Evolutionary conservation across 2,113 vertebrate species (phyloP).

Genomic region (Platichthys flesus): DNA sequence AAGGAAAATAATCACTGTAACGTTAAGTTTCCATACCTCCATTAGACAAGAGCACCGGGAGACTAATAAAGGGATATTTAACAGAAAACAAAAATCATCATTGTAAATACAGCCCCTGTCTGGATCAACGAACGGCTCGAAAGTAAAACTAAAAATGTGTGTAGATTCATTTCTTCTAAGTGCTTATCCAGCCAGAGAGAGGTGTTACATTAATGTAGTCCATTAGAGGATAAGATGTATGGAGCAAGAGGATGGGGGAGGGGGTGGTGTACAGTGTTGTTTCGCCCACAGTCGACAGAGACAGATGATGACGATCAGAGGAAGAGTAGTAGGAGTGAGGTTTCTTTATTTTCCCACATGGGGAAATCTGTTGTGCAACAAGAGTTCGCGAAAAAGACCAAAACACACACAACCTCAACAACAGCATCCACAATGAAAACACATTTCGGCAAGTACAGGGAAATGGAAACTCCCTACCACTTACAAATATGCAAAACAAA

Average conservation of each 20-base stretch:
- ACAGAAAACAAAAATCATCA: not conserved
- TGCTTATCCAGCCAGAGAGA: slow-evolving; percentile 1
- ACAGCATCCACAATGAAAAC: too few relatives aligned
- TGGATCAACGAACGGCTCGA: too few relatives aligned
- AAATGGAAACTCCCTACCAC: too few relatives aligned
- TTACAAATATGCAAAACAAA: too few relatives aligned
- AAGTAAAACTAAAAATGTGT: too few relatives aligned
- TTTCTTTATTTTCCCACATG: too few relatives aligned
- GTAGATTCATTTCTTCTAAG: not conserved
- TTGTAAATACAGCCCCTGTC: too few relatives aligned
- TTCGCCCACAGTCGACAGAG: not conserved
- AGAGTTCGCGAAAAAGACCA: too few relatives aligned
- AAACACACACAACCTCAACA: too few relatives aligned
- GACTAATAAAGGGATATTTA: not conserved
- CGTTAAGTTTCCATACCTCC: not conserved
- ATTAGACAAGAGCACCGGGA: not conserved
- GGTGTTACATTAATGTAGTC: slow-evolving; percentile 11
- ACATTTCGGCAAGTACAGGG: too few relatives aligned
- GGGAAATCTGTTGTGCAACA: too few relatives aligned
- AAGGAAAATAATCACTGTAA: not conserved
- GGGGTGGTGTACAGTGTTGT: not conserved
- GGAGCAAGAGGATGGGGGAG: not conserved
- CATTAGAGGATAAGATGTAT: slow-evolving; percentile 11
- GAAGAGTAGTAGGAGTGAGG: not conserved
- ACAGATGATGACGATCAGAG: not conserved